Evolutionary conservation across 2,797 vertebrate genomes (phyloP).

Genomic region (Scomberomorus guttatus): DNA sequence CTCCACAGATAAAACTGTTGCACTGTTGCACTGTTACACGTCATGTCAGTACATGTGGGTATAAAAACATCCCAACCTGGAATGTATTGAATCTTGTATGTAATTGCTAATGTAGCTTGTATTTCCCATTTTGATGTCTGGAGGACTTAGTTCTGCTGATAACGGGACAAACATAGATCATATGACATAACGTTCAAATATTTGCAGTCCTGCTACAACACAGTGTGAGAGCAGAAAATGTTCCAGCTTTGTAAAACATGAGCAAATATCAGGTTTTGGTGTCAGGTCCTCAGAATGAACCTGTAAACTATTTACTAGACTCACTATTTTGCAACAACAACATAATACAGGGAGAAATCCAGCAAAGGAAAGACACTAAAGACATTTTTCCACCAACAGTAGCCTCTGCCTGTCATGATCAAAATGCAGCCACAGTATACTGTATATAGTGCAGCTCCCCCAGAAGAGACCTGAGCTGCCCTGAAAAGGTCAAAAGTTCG

Average conservation of each 20-base stretch:
- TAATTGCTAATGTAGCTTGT: neutral
- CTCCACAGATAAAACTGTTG: conserved; percentile 23
- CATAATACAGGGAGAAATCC: neutral
- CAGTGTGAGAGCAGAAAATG: neutral
- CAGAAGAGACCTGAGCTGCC: too few relatives aligned
- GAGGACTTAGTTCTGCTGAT: conserved; percentile 5
- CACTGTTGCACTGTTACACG: neutral
- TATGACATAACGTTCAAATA: conserved; percentile 8
- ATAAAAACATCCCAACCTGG: neutral
- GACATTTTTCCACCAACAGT: neutral
- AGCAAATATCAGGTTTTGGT: neutral
- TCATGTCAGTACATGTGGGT: neutral
- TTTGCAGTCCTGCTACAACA: neutral
- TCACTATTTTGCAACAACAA: neutral
- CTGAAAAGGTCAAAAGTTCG: too few relatives aligned
- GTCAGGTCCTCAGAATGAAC: neutral
- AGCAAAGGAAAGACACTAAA: neutral
- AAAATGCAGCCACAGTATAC: neutral
- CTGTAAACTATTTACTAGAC: neutral
- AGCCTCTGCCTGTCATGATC: neutral
- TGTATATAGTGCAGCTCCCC: too few relatives aligned
- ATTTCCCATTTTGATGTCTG: neutral
- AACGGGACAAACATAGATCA: conserved; percentile 16
- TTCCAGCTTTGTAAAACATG: neutral
- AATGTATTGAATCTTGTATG: neutral